Conservation (phyloP, 2,888 invertebrate species). For the Pseudococcus jackbeardsleyi region DNA sequence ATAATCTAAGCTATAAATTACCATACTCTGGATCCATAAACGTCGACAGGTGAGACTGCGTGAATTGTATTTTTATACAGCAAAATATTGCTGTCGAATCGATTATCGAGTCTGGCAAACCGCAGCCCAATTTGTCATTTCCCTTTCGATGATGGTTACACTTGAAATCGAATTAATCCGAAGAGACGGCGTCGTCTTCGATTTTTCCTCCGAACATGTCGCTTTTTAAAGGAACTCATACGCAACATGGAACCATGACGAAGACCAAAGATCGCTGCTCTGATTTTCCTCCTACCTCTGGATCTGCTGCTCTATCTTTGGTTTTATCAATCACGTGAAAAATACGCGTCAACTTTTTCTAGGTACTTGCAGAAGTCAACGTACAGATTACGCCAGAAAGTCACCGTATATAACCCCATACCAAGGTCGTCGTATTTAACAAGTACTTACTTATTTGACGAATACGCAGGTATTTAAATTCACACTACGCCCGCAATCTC, state of each 20-base stretch:
- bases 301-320: not conserved
- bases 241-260: not conserved
- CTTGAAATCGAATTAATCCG: slow-evolving; percentile 32
- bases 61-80: not conserved
- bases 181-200: not conserved
- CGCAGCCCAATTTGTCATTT: slow-evolving; percentile 2
- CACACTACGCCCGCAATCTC: not conserved
- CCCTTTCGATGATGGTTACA: slow-evolving; percentile 5
- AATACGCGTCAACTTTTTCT: not conserved
- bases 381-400: slow-evolving; percentile 1
- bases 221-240: not conserved
- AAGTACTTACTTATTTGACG: not conserved
- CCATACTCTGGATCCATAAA: not conserved
- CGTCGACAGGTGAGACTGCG: not conserved
- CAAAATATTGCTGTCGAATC: not conserved
- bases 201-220: too few species aligned
- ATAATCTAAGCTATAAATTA: not conserved
- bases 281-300: not conserved
- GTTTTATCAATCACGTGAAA: not conserved
- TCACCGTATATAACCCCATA: not conserved
- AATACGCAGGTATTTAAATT: slow-evolving; percentile 26
- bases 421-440: slow-evolving; percentile 8
- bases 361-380: not conserved
- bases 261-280: not conserved
- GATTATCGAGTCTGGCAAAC: not conserved